Evolutionary conservation across 2,797 vertebrate species (phyloP), one percentile per base, ranked within the genome.

Genomic region (Zalophus californianus): DNA sequence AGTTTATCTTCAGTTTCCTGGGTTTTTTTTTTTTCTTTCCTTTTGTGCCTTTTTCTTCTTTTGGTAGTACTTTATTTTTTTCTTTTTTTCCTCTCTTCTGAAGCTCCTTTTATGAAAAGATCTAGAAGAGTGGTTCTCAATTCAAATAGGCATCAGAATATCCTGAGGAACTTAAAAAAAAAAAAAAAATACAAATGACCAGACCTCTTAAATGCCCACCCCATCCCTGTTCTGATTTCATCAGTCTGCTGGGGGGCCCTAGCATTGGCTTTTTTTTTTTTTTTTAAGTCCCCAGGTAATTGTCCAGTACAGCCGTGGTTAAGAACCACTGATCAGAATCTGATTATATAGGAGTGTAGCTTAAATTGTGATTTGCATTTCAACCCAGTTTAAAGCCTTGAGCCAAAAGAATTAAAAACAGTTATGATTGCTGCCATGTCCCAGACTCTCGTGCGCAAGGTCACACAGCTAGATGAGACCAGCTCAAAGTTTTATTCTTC

Each of bases 331-430:
- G 2, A 62, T 29, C 52, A 82, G 35, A 94, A 66, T 90, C 48
- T 86, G 4, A 5, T 78, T 90, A 72, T 15, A 27, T 79, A 91
- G 93, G 90, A 18, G 2, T 75, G 0, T 77, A 70, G 56, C 50
- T 94, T 89, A 83, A 73, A 60, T 52, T 79, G 8, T 73, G 35
- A n/a, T 79, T 88, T 88, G 27, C 78, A 91, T 93, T 96, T 97
- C 41, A 94, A n/a, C 15, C 58, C n/a, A 62, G 10, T 93, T 78
- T 91, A 82, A 92, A 96, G 48, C 89, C 32, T 77, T 89, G 62
- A 89, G 32, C 25, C 66, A 68, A 52, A 83, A 89, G 80, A 86
- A 87, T 50, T 38, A 79, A 80, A 91, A 82, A 56, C 38, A 58
- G 9, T 70, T 87, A 20, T 15, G 14, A 48, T 60, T 41, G 25